Base-by-base conservation (phyloP, 2,113 vertebrate species). In the Muscicapa adusta region DNA sequence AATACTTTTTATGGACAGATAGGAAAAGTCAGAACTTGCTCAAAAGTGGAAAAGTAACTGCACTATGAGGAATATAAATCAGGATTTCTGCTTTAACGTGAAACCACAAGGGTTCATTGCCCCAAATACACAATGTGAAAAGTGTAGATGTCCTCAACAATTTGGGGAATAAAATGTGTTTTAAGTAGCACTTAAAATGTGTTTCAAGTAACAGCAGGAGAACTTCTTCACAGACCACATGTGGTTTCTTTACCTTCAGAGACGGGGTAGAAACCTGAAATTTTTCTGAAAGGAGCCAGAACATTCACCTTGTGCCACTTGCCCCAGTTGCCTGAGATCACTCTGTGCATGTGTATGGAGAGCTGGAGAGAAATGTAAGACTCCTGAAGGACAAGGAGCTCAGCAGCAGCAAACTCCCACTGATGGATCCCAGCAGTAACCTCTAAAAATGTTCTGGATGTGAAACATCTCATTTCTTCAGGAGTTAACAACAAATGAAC, bases 1-100 rank as follows among this genome's bases (percentile, higher is more conserved):
- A 94, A 96, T 77, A 58, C 38, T 72, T 94, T 83, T 76, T 91
- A 83, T 89, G 10, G 87, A 89, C 58, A 83, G 36, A 85, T 68
- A 92, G 77, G 68, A 31, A 71, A 83, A 91, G 57, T 71, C 68
- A 86, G 40, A 74, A 72, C 51, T 94, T 90, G 29, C 16, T 94
- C 45, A 78, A 67, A 91, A 80, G 28, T 78, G 45, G 38, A 51
- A 91, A 96, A 84, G 65, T 43, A 85, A 14, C 29, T 74, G 38
- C 20, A 80, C 3, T 0, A 48, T 74, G 40, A 88, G 48, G 23
- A 92, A 81, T 54, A 28, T 28, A 79, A 80, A 58, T 71, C 51
- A 80, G 16, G 17, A 66, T 74, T 91, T 70, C 45, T 76, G 10
- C 15, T 81, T 94, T 25, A 43, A 48, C 5, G 2, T 77, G 36